These are phyloP conservation scores for Cirrhinus mrigala DNA, from an alignment of 2,797 vertebrate genomes.

Conservation along the genomic window DNA sequence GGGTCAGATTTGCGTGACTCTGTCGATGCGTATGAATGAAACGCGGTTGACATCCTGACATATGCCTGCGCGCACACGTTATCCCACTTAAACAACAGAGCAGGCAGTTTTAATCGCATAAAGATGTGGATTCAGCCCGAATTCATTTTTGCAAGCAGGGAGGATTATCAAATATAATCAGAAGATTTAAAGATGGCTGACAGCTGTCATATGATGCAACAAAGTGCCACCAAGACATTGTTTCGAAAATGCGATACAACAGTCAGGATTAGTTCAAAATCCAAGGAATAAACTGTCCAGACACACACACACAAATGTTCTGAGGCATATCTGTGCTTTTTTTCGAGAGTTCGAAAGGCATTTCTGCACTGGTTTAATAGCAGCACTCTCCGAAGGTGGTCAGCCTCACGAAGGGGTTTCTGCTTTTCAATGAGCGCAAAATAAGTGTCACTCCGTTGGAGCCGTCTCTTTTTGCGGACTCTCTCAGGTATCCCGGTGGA, in stretches of 20 bases:
- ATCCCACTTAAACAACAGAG: conserved; percentile 68
- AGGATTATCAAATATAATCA: conserved; percentile 75
- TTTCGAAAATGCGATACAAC: conserved; percentile 75
- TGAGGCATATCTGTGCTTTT: conserved; percentile 38
- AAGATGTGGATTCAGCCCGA: conserved; percentile 80
- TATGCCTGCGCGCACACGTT: not conserved
- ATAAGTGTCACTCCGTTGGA: conserved; percentile 54
- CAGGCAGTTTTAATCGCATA: conserved; percentile 80
- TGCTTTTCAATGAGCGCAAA: conserved; percentile 56
- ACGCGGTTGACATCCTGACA: conserved; percentile 13
- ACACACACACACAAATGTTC: conserved; percentile 40
- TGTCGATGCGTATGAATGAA: conserved; percentile 64
- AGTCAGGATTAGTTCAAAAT: conserved; percentile 77
- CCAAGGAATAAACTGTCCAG: conserved; percentile 65
- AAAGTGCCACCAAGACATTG: conserved; percentile 77
- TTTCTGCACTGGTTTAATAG: conserved; percentile 21
- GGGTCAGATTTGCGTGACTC: not conserved
- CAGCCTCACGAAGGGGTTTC: not conserved
- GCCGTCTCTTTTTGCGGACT: conserved; percentile 66
- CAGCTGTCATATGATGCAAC: conserved; percentile 80
- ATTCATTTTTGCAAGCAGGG: conserved; percentile 76
- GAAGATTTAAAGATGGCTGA: conserved; percentile 83
- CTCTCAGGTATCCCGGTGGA: conserved; percentile 71
- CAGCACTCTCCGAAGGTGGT: conserved; percentile 10
- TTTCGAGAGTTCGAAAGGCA: conserved; percentile 35